These are phyloP conservation scores for Anolis apletophallus DNA, from an alignment of 2,797 vertebrate genomes.

Conservation along the genomic window DNA sequence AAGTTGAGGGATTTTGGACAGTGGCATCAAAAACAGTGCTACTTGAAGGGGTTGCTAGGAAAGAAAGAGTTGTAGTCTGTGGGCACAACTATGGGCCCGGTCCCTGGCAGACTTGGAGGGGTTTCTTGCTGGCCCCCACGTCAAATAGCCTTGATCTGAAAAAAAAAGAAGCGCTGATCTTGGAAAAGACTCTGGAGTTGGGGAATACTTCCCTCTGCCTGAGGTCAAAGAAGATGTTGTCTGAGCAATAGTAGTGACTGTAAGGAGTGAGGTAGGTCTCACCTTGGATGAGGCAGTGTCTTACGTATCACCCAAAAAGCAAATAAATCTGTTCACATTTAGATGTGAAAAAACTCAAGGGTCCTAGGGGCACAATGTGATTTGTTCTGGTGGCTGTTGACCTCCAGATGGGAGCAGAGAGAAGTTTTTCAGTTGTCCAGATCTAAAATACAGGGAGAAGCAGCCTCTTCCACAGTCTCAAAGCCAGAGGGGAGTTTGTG, in stretches of 20 bases:
- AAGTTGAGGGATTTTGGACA: no score
- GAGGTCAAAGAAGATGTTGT: neutral
- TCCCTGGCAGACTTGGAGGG: no score
- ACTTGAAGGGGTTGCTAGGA: no score
- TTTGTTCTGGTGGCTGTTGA: neutral
- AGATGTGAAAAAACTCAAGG: neutral
- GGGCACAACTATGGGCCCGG: no score
- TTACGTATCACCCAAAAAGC: neutral
- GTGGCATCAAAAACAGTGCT: no score
- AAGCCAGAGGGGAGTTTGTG: neutral
- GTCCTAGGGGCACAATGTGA: neutral
- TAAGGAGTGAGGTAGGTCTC: neutral
- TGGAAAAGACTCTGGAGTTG: no score
- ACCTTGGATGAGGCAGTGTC: neutral
- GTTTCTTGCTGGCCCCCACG: no score
- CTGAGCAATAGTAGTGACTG: neutral
- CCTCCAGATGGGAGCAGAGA: conserved; percentile 15
- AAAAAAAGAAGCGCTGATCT: no score
- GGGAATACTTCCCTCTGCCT: neutral
- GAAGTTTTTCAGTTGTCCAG: neutral
- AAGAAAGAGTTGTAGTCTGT: no score
- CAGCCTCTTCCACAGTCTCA: neutral
- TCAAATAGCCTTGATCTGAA: no score
- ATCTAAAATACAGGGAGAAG: neutral
- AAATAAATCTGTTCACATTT: neutral